Percentiles rank a stretch among this genome's conserved stretches.
Evolutionary conservation across 1,140 invertebrate species (phyloP).

Genomic region (Camponotus vicinus): DNA sequence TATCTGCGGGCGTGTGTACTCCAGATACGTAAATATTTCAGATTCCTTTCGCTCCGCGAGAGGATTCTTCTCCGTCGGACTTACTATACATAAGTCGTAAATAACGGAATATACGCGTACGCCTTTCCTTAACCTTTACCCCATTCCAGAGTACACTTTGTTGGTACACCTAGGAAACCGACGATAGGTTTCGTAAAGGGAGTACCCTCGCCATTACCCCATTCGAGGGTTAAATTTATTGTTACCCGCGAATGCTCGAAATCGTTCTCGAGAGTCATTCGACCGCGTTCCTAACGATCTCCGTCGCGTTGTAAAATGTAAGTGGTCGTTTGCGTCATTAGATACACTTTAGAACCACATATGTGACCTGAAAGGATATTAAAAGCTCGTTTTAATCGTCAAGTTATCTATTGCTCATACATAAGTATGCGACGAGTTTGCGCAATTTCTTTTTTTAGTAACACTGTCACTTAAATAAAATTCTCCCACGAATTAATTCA

Average conservation of each 20-base stretch:
- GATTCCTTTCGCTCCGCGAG: slow-evolving; percentile 32
- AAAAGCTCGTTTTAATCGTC: not conserved
- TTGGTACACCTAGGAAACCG: slow-evolving; percentile 25
- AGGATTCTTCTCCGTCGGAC: slow-evolving; percentile 35
- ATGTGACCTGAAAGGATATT: slow-evolving; percentile 12
- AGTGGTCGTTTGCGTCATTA: slow-evolving; percentile 18
- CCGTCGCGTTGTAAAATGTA: slow-evolving; percentile 38
- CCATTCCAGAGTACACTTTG: slow-evolving; percentile 9
- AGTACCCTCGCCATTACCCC: slow-evolving; percentile 41
- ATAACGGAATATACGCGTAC: slow-evolving; percentile 48
- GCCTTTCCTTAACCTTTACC: slow-evolving; percentile 32
- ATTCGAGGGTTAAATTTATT: slow-evolving; percentile 56
- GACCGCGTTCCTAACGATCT: slow-evolving; percentile 39
- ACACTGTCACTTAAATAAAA: not conserved
- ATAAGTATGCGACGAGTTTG: not conserved
- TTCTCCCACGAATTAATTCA: not conserved
- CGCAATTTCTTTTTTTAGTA: not conserved
- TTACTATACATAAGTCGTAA: slow-evolving; percentile 56
- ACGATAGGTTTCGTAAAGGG: slow-evolving; percentile 48
- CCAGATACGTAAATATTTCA: slow-evolving; percentile 69
- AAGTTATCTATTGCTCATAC: not conserved
- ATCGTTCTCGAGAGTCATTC: slow-evolving; percentile 43
- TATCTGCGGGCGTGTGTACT: slow-evolving; percentile 59
- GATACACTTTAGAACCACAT: not conserved
- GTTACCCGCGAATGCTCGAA: slow-evolving; percentile 32